Conservation (phyloP, 2,888 invertebrate genomes). For the Punctoribates punctum region DNA sequence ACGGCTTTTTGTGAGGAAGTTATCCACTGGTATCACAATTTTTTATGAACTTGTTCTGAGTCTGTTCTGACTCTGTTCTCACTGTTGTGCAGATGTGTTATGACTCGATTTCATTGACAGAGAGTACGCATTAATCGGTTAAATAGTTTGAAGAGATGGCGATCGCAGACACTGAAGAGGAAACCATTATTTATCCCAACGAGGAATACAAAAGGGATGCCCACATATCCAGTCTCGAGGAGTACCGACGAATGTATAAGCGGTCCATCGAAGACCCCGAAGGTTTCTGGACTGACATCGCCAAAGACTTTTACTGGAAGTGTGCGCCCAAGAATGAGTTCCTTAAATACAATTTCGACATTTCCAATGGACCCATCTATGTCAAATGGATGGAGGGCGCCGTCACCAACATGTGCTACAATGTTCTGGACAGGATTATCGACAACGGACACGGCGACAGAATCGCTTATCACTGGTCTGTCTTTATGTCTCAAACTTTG, state of each 20-base stretch:
- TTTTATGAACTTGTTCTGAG: conserved; percentile 20
- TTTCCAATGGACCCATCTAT: conserved; percentile 78
- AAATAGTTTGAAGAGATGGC: conserved; percentile 35
- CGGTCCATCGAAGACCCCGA: conserved; percentile 82
- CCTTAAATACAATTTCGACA: conserved; percentile 84
- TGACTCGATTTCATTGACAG: conserved; percentile 19
- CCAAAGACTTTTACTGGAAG: conserved; percentile 89
- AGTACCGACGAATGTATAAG: conserved; percentile 78
- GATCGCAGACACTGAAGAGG: conserved; percentile 33
- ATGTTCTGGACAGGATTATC: conserved; percentile 86
- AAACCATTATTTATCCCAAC: conserved; percentile 38
- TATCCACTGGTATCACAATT: conserved; percentile 16
- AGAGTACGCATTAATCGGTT: conserved; percentile 21
- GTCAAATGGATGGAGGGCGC: conserved; percentile 95
- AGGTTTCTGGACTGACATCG: conserved; percentile 87
- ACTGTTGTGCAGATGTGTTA: conserved; percentile 11
- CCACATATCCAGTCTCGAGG: conserved; percentile 63
- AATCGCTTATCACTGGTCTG: conserved; percentile 92
- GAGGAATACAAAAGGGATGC: conserved; percentile 41
- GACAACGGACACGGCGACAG: conserved; percentile 82
- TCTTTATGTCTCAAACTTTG: conserved; percentile 46
- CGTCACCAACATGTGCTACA: conserved; percentile 91
- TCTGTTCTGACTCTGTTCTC: background rate
- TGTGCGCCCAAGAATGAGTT: conserved; percentile 67
- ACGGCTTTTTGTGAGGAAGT: conserved; percentile 33